Conservation (phyloP, 2,113 vertebrate genomes). For the Noctilio leporinus region DNA sequence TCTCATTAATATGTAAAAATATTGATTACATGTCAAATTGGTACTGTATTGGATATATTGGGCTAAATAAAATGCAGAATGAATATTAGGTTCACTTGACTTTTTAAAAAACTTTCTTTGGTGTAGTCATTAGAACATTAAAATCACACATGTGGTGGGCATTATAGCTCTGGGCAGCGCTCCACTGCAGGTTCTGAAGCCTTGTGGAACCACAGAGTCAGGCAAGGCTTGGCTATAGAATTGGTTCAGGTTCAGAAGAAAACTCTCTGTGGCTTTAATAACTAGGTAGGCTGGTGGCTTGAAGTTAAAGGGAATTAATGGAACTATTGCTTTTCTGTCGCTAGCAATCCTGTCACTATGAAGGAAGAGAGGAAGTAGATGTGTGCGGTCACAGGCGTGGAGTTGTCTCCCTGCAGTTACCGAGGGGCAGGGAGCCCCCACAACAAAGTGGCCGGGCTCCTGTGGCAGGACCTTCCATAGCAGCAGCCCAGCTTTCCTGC, state of each 20-base stretch:
- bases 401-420: too few relatives aligned
- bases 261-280: not conserved
- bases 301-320: not conserved
- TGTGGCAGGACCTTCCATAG: not conserved
- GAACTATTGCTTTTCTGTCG: not conserved
- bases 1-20: not conserved
- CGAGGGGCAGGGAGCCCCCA: not conserved
- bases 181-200: not conserved
- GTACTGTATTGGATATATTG: not conserved
- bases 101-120: not conserved
- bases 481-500: not conserved
- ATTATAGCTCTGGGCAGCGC: not conserved
- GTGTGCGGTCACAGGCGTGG: not conserved
- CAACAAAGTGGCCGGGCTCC: too few relatives aligned
- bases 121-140: not conserved
- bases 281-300: not conserved
- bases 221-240: not conserved
- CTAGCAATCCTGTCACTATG: not conserved
- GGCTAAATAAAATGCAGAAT: not conserved
- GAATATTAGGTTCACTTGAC: not conserved
- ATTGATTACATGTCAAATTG: not conserved
- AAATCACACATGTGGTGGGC: not conserved
- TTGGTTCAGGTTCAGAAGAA: not conserved
- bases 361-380: not conserved
- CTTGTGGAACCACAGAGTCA: not conserved